phyloP scores from a whole-genome alignment of 1,140 invertebrate species.

The Drosophila leontia region DNA sequence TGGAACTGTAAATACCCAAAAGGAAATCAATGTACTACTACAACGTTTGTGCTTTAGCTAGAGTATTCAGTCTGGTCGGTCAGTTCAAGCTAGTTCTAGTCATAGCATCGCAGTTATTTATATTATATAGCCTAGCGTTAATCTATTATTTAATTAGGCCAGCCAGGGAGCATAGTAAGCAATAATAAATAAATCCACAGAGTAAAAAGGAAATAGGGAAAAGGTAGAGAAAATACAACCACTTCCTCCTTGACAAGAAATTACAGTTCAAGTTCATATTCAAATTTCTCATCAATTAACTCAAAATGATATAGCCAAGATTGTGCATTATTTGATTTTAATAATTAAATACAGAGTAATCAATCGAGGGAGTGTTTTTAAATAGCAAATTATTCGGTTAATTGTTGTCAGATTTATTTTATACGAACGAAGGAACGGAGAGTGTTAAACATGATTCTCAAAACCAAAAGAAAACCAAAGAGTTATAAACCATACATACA shows the following conservation, averaged over 20 bases:
- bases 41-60: slow-evolving; percentile 60
- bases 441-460: slow-evolving; percentile 70
- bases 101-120: slow-evolving; percentile 30
- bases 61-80: slow-evolving; percentile 18
- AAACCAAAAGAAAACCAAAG: slow-evolving; percentile 59
- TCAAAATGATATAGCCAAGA: slow-evolving; percentile 51
- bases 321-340: slow-evolving; percentile 76
- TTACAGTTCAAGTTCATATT: slow-evolving; percentile 50
- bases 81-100: slow-evolving; percentile 57
- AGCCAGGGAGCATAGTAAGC: slow-evolving; percentile 65
- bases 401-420: slow-evolving; percentile 77
- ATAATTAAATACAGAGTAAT: slow-evolving; percentile 25
- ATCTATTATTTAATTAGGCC: slow-evolving; percentile 55
- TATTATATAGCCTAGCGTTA: slow-evolving; percentile 34
- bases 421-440: slow-evolving; percentile 48
- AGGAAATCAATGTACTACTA: slow-evolving; percentile 38
- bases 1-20: slow-evolving; percentile 71
- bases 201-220: slow-evolving; percentile 33
- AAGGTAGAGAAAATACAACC: slow-evolving; percentile 31
- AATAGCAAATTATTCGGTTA: slow-evolving; percentile 79
- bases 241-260: slow-evolving; percentile 50
- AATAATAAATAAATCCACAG: slow-evolving; percentile 51
- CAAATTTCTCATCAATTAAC: slow-evolving; percentile 59
- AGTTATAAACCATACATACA: slow-evolving; percentile 56
- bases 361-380: slow-evolving; percentile 58